phyloP scores from a whole-genome alignment of 1,140 invertebrate species.

The Sinella curviseta region DNA sequence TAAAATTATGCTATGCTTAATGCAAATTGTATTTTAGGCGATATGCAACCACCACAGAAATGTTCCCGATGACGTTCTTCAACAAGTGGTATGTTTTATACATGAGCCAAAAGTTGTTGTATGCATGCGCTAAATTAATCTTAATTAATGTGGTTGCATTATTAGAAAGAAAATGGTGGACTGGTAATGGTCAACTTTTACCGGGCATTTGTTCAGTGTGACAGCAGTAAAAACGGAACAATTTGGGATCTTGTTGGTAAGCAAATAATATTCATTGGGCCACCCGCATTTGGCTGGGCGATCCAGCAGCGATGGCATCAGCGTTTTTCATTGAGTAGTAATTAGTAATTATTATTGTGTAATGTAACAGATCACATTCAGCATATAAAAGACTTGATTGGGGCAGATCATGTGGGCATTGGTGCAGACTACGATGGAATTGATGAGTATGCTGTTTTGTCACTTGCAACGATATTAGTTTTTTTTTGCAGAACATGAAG shows the following conservation, averaged over 20 bases:
- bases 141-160: conserved; percentile 23
- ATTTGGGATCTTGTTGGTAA: conserved; percentile 67
- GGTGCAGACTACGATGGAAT: conserved; percentile 52
- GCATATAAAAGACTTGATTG: conserved; percentile 54
- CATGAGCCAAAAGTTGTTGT: not conserved
- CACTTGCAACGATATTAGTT: too few relatives aligned
- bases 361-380: conserved; percentile 58
- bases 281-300: not conserved
- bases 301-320: too few relatives aligned
- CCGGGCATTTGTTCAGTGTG: conserved; percentile 77
- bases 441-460: too few relatives aligned
- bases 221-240: conserved; percentile 64
- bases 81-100: conserved; percentile 52
- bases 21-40: conserved; percentile 5
- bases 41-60: conserved; percentile 58
- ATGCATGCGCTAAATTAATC: not conserved
- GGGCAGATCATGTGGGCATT: conserved; percentile 51
- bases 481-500: too few relatives aligned
- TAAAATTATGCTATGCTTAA: not conserved
- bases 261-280: not conserved
- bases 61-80: conserved; percentile 57
- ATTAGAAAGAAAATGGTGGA: conserved; percentile 74
- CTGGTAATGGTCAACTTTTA: conserved; percentile 91
- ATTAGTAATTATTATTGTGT: not conserved
- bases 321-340: not conserved